A percentile compares a stretch with the other conserved stretches of the same genome.
These are phyloP conservation scores for Micrasema minimum DNA, from an alignment of 1,140 invertebrate species.

Conservation along the genomic window DNA sequence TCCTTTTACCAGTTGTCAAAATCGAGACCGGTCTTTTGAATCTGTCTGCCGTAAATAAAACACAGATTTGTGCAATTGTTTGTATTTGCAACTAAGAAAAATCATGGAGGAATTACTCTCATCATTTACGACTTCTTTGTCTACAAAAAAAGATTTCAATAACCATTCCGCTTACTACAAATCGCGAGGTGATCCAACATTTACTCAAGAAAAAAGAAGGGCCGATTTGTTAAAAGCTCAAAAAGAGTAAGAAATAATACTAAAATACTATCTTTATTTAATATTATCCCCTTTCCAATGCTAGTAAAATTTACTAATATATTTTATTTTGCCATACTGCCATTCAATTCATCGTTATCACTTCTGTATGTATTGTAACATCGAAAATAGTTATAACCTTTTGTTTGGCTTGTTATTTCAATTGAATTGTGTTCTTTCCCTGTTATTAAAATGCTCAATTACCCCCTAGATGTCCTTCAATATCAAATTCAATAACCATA, in stretches of 20 bases:
- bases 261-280: neutral
- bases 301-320: too few species aligned
- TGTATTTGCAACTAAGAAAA: neutral
- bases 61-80: neutral
- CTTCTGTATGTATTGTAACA: too few species aligned
- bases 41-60: neutral
- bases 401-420: too few species aligned
- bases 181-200: slow-evolving; percentile 14
- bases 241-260: slow-evolving; percentile 34
- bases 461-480: too few species aligned
- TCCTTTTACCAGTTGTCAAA: too few species aligned
- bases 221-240: slow-evolving; percentile 29
- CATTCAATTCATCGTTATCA: too few species aligned
- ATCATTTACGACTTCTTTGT: slow-evolving; percentile 16
- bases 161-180: slow-evolving; percentile 33
- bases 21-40: slow-evolving; percentile 27
- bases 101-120: slow-evolving; percentile 41
- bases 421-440: too few species aligned
- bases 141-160: slow-evolving; percentile 19
- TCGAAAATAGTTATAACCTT: too few species aligned
- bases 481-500: too few species aligned
- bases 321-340: too few species aligned
- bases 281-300: neutral
- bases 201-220: slow-evolving; percentile 37
- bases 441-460: too few species aligned